These are phyloP conservation scores for Pangasius macronema DNA, from an alignment of 2,797 vertebrate species.

Conservation along the genomic window DNA sequence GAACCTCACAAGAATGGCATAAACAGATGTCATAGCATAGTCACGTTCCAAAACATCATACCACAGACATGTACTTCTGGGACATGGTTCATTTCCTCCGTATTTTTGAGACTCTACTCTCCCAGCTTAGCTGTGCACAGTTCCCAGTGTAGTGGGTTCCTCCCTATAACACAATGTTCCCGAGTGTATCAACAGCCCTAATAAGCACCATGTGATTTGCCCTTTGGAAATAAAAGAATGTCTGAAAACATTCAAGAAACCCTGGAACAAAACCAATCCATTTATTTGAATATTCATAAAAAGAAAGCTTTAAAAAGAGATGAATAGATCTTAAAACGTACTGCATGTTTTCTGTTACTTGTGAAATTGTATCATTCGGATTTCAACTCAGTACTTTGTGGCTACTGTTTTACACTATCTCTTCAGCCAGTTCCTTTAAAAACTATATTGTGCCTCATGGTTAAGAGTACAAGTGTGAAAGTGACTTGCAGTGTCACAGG, in stretches of 20 bases:
- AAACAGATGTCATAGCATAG: slow-evolving; percentile 40
- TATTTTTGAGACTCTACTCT: not conserved
- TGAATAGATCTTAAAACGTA: not conserved
- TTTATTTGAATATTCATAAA: not conserved
- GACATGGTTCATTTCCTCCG: not conserved
- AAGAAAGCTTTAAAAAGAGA: not conserved
- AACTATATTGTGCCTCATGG: not conserved
- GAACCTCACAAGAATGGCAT: not conserved
- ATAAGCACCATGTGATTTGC: not conserved
- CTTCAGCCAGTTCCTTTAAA: not conserved
- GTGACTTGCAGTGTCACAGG: not conserved
- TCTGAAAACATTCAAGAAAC: not conserved
- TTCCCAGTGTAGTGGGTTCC: not conserved
- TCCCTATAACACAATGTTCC: not conserved
- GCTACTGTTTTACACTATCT: not conserved
- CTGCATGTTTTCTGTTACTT: not conserved
- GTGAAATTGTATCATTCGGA: not conserved
- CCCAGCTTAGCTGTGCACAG: not conserved
- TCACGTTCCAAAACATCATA: not conserved
- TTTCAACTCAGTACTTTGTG: not conserved
- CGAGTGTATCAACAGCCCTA: no score
- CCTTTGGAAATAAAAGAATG: not conserved
- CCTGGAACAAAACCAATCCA: not conserved
- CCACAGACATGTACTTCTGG: slow-evolving; percentile 12
- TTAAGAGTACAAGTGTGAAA: not conserved